Evolutionary conservation across 2,113 vertebrate species (phyloP).

Genomic region (Eidolon helvum): DNA sequence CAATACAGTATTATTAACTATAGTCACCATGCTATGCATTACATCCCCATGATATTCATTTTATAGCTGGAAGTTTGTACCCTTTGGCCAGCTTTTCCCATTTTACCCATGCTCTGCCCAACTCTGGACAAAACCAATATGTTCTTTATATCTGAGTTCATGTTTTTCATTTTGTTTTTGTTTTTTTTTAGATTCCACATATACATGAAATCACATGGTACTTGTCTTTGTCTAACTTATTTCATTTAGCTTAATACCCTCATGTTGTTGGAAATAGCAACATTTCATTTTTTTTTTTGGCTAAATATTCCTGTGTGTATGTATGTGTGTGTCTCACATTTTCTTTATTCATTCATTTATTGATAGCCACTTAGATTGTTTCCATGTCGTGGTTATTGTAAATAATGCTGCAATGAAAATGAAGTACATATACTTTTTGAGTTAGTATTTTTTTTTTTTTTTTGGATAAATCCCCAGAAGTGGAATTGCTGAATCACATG

Average conservation of each 20-base stretch:
- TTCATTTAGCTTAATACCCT: not conserved
- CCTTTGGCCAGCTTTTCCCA: not conserved
- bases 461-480: not conserved
- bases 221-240: not conserved
- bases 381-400: not conserved
- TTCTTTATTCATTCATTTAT: not conserved
- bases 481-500: not conserved
- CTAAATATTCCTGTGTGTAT: not conserved
- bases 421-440: not conserved
- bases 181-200: not conserved
- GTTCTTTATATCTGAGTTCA: not conserved
- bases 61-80: not conserved
- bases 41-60: not conserved
- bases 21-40: not conserved
- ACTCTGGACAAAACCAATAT: not conserved
- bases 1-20: not conserved
- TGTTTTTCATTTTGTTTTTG: not conserved
- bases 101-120: not conserved
- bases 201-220: not conserved
- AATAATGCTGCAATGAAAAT: not conserved
- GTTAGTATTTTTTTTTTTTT: not conserved
- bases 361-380: not conserved
- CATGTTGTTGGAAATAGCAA: not conserved
- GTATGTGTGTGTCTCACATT: not conserved
- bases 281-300: not conserved